These are phyloP conservation scores for Sturnus vulgaris DNA, from an alignment of 2,113 vertebrate genomes.

Conservation along the genomic window DNA sequence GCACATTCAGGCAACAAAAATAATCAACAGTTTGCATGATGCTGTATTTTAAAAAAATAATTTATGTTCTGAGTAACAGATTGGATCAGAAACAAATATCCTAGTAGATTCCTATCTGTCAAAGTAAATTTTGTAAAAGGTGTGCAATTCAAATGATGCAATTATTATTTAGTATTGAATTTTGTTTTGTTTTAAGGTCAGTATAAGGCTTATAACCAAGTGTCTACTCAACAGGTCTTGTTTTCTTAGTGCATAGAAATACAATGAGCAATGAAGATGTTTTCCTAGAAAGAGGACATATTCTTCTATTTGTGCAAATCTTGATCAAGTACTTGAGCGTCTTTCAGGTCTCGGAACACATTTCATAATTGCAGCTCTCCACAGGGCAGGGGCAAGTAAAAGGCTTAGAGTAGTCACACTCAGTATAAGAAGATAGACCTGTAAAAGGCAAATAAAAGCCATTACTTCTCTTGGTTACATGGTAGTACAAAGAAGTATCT, in stretches of 20 bases:
- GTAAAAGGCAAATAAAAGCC: slow-evolving; percentile 25
- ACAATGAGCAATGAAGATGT: background rate
- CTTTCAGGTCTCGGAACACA: slow-evolving; percentile 80
- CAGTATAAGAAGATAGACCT: slow-evolving; percentile 94
- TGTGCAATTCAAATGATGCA: background rate
- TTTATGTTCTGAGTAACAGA: background rate
- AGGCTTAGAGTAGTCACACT: slow-evolving; percentile 95
- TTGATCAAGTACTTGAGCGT: slow-evolving; percentile 78
- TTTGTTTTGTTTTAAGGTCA: background rate
- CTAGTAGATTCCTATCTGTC: background rate
- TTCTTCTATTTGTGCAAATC: background rate
- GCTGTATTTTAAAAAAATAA: slow-evolving; percentile 23
- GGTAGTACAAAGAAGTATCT: background rate
- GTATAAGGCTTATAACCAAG: slow-evolving; percentile 22
- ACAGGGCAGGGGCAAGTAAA: slow-evolving; percentile 89
- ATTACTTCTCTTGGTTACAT: background rate
- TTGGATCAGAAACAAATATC: background rate
- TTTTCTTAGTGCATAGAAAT: slow-evolving; percentile 27
- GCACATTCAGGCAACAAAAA: slow-evolving; percentile 70
- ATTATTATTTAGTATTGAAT: background rate
- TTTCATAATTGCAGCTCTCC: slow-evolving; percentile 83
- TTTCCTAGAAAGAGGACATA: background rate
- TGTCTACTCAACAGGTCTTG: background rate
- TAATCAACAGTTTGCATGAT: slow-evolving; percentile 17
- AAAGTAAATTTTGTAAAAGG: background rate